These are phyloP conservation scores for Idaea dimidiata DNA, from an alignment of 2,888 invertebrate species.

Conservation along the genomic window DNA sequence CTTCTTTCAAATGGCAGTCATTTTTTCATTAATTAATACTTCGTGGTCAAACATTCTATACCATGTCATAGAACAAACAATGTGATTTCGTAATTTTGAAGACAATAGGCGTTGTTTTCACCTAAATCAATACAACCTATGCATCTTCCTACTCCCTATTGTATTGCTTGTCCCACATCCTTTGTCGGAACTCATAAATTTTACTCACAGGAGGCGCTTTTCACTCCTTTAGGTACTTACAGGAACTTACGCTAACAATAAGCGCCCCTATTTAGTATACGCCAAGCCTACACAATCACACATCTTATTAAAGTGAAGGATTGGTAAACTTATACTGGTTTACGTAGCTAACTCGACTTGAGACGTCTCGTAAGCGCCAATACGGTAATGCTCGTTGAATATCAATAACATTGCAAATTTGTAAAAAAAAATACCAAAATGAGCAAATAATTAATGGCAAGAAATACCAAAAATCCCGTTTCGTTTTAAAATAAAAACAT, in stretches of 20 bases:
- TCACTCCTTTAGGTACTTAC: not conserved
- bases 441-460: too few relatives aligned
- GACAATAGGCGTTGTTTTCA: not conserved
- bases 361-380: too few relatives aligned
- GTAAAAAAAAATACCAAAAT: too few relatives aligned
- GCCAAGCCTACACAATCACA: constrained; percentile 32
- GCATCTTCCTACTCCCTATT: not conserved
- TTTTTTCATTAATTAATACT: too few relatives aligned
- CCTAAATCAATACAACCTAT: not conserved
- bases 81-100: not conserved
- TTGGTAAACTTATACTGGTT: too few relatives aligned
- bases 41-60: not conserved
- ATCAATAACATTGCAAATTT: too few relatives aligned
- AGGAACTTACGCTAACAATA: not conserved
- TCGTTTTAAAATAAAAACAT: too few relatives aligned
- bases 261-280: not conserved
- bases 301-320: too few relatives aligned
- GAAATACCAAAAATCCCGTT: too few relatives aligned
- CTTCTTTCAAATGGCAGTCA: too few relatives aligned
- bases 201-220: not conserved
- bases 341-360: too few relatives aligned
- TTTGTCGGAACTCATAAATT: constrained; percentile 1
- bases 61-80: not conserved
- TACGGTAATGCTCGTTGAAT: too few relatives aligned
- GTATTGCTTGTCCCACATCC: constrained; percentile 1